phyloP scores from a whole-genome alignment of 2,797 vertebrate genomes.

The Champsocephalus gunnari region DNA sequence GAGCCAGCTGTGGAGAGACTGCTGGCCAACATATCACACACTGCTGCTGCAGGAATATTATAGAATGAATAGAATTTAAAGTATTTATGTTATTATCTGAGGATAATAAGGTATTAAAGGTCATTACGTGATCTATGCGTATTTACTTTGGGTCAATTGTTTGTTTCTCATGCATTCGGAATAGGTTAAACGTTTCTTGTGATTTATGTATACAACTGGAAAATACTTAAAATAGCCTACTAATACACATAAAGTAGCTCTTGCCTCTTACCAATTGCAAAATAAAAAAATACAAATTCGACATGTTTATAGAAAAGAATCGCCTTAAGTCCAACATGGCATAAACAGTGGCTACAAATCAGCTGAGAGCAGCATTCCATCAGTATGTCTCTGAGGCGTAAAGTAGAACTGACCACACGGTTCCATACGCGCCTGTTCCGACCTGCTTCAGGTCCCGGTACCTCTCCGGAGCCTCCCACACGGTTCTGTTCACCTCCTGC shows the following conservation, averaged over 20 bases:
- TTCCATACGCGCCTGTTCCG: constrained; percentile 95
- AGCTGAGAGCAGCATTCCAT: neutral
- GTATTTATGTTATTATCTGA: no score
- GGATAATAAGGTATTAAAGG: neutral
- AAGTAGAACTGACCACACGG: constrained; percentile 89
- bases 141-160: neutral
- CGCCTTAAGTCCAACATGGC: neutral
- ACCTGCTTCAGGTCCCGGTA: constrained; percentile 92
- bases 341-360: neutral
- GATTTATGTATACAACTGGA: neutral
- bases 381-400: neutral
- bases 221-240: neutral
- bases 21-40: constrained; percentile 27
- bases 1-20: constrained; percentile 46
- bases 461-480: constrained; percentile 92
- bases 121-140: neutral
- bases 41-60: neutral
- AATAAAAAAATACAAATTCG: neutral
- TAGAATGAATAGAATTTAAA: neutral
- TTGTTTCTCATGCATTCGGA: neutral
- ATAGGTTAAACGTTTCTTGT: neutral
- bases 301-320: neutral
- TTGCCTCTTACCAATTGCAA: neutral
- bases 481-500: constrained; percentile 92
- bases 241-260: no score